Conservation (phyloP, 2,113 vertebrate genomes). For the Sapajus apella region DNA sequence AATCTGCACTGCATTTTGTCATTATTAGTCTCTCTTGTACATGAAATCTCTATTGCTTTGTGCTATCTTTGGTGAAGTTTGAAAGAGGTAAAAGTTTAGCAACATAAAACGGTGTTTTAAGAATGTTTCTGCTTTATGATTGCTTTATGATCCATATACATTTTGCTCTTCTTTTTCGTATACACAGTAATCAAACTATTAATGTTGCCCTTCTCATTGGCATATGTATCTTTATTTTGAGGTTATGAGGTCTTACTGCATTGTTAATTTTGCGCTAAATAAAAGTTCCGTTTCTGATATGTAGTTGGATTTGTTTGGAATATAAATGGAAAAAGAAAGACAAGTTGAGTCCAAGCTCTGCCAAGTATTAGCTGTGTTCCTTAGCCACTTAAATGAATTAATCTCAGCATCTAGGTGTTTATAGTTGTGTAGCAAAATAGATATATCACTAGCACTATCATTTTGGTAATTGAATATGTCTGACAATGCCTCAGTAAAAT, state of each 20-base stretch:
- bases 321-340: not conserved
- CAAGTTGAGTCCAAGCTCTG: not conserved
- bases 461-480: not conserved
- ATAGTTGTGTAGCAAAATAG: not conserved
- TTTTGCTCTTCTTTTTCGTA: conserved; percentile 19
- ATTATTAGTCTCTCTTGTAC: not conserved
- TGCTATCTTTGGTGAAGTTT: not conserved
- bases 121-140: not conserved
- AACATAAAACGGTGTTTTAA: not conserved
- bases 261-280: conserved; percentile 43
- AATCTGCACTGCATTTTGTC: conserved; percentile 4
- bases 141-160: not conserved
- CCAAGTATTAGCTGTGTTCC: not conserved
- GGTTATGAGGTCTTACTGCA: not conserved
- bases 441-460: not conserved
- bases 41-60: not conserved
- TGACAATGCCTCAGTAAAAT: not conserved
- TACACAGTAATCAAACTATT: not conserved
- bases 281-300: not conserved
- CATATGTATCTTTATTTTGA: not conserved
- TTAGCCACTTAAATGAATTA: conserved; percentile 4
- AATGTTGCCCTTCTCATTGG: not conserved
- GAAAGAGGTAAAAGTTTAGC: conserved; percentile 11
- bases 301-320: not conserved
- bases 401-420: not conserved